These are phyloP conservation scores for Asbolus verrucosus DNA, from an alignment of 1,140 invertebrate genomes.

Conservation along the genomic window DNA sequence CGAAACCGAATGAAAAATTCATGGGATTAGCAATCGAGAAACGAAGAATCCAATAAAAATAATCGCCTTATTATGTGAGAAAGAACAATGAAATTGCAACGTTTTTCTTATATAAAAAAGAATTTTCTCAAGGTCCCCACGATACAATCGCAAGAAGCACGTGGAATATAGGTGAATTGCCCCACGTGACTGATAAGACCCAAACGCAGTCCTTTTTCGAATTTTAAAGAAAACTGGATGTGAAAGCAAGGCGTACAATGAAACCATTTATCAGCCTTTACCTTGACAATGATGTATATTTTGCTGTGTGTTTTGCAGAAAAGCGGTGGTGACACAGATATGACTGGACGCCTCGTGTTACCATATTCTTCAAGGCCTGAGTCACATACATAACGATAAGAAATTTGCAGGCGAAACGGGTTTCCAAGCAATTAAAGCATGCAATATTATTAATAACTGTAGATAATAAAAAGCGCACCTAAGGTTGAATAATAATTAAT, in stretches of 20 bases:
- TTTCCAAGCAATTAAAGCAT: slow-evolving; percentile 2
- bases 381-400: slow-evolving; percentile 7
- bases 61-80: too few relatives aligned
- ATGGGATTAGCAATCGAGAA: too few relatives aligned
- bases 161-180: not conserved
- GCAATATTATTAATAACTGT: not conserved
- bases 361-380: slow-evolving; percentile 20
- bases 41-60: too few relatives aligned
- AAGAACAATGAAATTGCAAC: not conserved
- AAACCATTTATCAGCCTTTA: slow-evolving; percentile 9
- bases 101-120: too few relatives aligned
- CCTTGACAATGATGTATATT: not conserved
- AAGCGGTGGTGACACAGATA: slow-evolving; percentile 20
- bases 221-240: not conserved
- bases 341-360: slow-evolving; percentile 19
- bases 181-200: not conserved
- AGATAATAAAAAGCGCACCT: not conserved
- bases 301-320: not conserved
- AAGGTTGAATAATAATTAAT: slow-evolving; percentile 18
- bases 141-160: not conserved
- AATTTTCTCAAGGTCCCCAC: not conserved
- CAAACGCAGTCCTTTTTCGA: not conserved
- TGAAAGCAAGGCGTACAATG: not conserved
- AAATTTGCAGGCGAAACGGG: not conserved
- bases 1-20: slow-evolving; percentile 1